Percentiles rank a stretch among this genome's conserved stretches.
Evolutionary conservation across 1,140 invertebrate genomes (phyloP).

Genomic region (Caenorhabditis remanei): DNA sequence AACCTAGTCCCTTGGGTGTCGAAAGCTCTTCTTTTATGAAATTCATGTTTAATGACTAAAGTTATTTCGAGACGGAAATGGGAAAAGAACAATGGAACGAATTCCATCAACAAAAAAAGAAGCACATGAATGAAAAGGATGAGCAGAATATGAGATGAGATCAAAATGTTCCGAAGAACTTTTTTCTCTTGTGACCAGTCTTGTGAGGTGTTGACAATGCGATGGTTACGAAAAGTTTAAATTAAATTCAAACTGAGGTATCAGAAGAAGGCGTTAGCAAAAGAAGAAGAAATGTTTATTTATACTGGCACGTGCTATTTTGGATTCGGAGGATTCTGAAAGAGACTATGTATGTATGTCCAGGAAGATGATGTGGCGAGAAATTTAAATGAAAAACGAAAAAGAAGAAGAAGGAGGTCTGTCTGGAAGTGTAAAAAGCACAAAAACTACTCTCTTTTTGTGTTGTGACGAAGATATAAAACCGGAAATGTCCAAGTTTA

Average conservation of each 20-base stretch:
- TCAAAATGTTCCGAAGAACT: neutral
- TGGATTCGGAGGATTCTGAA: neutral
- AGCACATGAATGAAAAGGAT: neutral
- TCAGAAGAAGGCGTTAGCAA: neutral
- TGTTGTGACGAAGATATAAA: constrained; percentile 1
- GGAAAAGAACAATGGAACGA: neutral
- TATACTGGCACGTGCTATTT: constrained; percentile 7
- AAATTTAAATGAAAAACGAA: neutral
- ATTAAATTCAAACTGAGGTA: constrained; percentile 24
- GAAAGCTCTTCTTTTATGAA: neutral
- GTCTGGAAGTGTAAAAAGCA: constrained; percentile 27
- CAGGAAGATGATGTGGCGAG: neutral
- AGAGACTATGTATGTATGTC: neutral
- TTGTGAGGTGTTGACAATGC: constrained; percentile 17
- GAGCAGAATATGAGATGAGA: constrained; percentile 25
- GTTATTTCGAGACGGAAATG: neutral
- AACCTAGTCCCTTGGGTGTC: neutral
- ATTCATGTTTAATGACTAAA: neutral
- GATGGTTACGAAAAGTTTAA: neutral
- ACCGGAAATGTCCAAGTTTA: constrained; percentile 21
- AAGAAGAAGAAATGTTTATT: constrained; percentile 12
- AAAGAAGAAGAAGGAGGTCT: neutral
- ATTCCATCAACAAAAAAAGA: neutral
- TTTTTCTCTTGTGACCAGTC: constrained; percentile 20
- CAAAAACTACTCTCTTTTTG: neutral